Base-by-base conservation (phyloP, 2,113 vertebrate genomes). In the Cichladusa arquata region DNA sequence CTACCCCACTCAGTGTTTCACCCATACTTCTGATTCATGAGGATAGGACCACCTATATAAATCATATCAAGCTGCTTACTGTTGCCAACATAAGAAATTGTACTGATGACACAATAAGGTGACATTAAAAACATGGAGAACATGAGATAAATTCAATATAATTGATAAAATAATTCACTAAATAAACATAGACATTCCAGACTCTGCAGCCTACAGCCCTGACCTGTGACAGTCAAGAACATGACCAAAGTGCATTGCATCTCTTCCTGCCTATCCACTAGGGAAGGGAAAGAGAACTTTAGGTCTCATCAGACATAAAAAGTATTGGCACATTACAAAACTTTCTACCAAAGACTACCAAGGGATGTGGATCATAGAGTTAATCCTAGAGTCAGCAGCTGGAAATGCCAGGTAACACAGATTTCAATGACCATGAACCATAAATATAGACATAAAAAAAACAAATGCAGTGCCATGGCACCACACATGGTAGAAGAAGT, bases 171-270 rank as follows among this genome's bases (percentile, higher is more conserved):
- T 44, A 61, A 61, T n/a, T 69, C 24, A 57, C 1, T 1, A 73
- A 47, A 81, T n/a, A 67, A 64, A 12, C 19, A 38, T 5, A 9
- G 19, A 10, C 15, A 19, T 73, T 56, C 8, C 38, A 86, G 44
- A 42, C 11, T 25, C n/a, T n/a, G 38, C 13, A 87, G 4, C 14
- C 38, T 71, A 16, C 22, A 42, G 26, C 65, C 20, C 40, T 47
- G 26, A 72, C 7, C 7, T 15, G 8, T n/a, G 33, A 42, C 5
- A 40, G 33, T 10, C 62, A 82, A 47, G 47, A 58, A 25, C 12
- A 24, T 4, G 10, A 28, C 11, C 1, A 1, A 61, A 70, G 19
- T 8, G 5, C 7, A 45, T 5, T 28, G 4, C 22, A 51, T 53
- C 6, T 83, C 54, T 47, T 69, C 45, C 45, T 15, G 6, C 9